phyloP scores from a whole-genome alignment of 2,888 invertebrate genomes.

The Melieria omissa region DNA sequence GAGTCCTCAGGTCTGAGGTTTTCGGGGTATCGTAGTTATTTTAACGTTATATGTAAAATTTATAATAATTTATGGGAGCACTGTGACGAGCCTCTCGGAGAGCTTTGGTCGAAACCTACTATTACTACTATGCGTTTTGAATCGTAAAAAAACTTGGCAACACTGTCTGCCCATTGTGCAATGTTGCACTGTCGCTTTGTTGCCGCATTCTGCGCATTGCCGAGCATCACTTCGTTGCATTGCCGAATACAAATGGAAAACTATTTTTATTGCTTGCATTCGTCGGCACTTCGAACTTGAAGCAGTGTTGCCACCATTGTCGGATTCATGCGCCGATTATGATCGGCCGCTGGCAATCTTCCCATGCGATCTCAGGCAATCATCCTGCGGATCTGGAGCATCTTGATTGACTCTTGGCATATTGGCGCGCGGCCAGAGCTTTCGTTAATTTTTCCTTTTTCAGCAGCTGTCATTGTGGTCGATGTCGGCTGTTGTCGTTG shows the following conservation, averaged over 20 bases:
- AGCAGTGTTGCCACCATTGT: slow-evolving; percentile 26
- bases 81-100: too few relatives aligned
- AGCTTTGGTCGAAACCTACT: too few relatives aligned
- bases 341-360: slow-evolving; percentile 16
- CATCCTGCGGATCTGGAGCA: slow-evolving; percentile 40
- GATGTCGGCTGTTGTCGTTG: neutral
- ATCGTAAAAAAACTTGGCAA: too few relatives aligned
- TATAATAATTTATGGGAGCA: too few relatives aligned
- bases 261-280: slow-evolving; percentile 26
- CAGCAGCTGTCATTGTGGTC: neutral
- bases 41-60: too few relatives aligned
- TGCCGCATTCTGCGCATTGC: too few relatives aligned
- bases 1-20: too few relatives aligned
- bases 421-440: slow-evolving; percentile 22
- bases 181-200: too few relatives aligned
- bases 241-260: neutral
- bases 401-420: slow-evolving; percentile 42
- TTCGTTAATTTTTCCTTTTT: slow-evolving; percentile 25
- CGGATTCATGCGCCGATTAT: slow-evolving; percentile 16
- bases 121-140: too few relatives aligned
- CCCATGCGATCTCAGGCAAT: slow-evolving; percentile 27
- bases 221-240: too few relatives aligned
- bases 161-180: too few relatives aligned
- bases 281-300: slow-evolving; percentile 9
- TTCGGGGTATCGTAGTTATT: too few relatives aligned